Base-by-base conservation (phyloP, 2,797 vertebrate species). In the Anguilla megastoma region DNA sequence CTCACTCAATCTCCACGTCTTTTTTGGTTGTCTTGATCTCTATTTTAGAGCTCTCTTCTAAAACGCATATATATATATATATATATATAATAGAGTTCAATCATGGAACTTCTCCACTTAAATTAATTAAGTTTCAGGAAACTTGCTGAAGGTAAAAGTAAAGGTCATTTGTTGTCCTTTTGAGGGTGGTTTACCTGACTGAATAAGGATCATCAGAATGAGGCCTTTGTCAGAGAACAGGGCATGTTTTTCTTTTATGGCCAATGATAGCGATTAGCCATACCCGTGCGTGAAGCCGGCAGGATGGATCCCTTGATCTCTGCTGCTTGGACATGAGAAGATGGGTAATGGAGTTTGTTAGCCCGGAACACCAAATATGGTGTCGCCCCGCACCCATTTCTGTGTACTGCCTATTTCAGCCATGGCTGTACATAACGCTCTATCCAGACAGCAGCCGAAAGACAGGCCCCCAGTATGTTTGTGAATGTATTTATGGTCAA, bases 201-300 rank as follows among this genome's bases (percentile, higher is more conserved):
- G 60, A 66, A 18, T 60, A 16, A 60, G 58, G 16, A 60, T 16
- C 4, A 16, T 60, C 21, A 18, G 16, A 60, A 66, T 24, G 21
- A n/a, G 8, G 18, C 60, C 18, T 5, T 24, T 24, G 7, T 4
- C 60, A 63, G 60, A 5, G 60, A 21, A 63, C 52, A 54, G 52
- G 60, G 60, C 18, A 63, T 63, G 3, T 1, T 54, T 63, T 16
- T 56, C n/a, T 54, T 63, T 63, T 63, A 63, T 63, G 60, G 24
- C 21, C 60, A 63, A 24, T 10, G 52, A 3, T 45, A 48, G 5
- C 41, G 76, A 48, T 80, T 80, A 80, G 76, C 69, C 48, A 41
- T 74, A 85, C 60, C 82, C 9, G 30, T 84, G 83, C 85, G 8
- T 41, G 30, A 6, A 84, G 45, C 87, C 85, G 85, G 2, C 85